phyloP scores from a whole-genome alignment of 2,888 invertebrate genomes.

The Monochamus alternatus region DNA sequence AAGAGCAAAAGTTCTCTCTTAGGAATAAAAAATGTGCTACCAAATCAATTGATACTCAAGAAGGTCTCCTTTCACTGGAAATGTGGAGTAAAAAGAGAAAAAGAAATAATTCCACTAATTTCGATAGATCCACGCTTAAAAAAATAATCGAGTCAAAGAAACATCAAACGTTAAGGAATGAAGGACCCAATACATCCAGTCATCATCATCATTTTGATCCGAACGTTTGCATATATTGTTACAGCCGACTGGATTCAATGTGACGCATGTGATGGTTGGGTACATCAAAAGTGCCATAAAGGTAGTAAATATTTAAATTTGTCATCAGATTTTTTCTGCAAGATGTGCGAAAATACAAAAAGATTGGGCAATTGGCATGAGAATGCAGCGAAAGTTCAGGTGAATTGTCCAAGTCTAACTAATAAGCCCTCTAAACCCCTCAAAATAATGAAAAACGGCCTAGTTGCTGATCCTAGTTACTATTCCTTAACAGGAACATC shows the following conservation, averaged over 20 bases:
- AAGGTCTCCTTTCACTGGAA: no score
- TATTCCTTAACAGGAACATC: background rate
- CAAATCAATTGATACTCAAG: no score
- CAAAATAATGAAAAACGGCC: constrained; percentile 22
- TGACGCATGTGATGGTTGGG: no score
- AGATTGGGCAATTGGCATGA: no score
- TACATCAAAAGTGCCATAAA: background rate
- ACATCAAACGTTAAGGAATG: background rate
- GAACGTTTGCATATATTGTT: background rate
- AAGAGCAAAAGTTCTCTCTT: background rate
- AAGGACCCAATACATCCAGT: background rate
- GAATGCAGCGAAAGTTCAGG: no score
- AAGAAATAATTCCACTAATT: background rate
- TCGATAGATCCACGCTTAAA: background rate
- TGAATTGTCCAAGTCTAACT: no score
- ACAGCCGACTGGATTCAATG: constrained; percentile 12
- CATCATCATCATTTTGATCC: background rate
- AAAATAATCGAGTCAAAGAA: background rate
- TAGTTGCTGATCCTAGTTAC: constrained; percentile 17
- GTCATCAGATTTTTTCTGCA: background rate
- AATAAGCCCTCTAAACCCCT: background rate
- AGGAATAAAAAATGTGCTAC: background rate
- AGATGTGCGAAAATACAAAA: background rate
- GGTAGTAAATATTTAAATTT: background rate
- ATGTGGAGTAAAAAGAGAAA: no score